Base-by-base conservation (phyloP, 2,888 invertebrate species). In the Callyntrura sp. region DNA sequence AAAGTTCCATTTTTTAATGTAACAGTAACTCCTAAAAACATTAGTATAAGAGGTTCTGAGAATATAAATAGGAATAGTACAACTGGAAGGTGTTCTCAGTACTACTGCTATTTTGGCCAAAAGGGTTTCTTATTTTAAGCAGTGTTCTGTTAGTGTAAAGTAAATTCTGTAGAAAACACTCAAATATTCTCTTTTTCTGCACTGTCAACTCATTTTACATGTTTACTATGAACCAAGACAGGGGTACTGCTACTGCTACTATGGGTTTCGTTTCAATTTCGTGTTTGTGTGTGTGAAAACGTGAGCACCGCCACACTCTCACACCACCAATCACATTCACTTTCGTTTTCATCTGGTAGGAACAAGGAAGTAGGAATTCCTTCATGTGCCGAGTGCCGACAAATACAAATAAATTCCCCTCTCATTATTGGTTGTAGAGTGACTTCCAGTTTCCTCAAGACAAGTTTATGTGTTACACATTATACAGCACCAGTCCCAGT, bases 131-230 rank as follows among this genome's bases (percentile, higher is more conserved):
- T 4, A 35, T 2, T 35, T 35, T 35, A 35, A 35, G 6, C 35
- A 35, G 6, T 4, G 35, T 35, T 35, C 35, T 35, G 35, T 35
- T 35, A 35, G 35, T 35, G 35, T 35, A 35, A 35, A 35, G 35
- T 4, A 35, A 6, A 6, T 6, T 2, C 35, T 35, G 6, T 35
- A 35, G 35, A 35, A 35, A 4, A 6, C 70, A 57, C 68, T 89
- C 85, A 89, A 89, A 84, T 85, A 89, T 89, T 89, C 85, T 89
- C 89, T 89, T 85, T 85, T 68, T 89, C 65, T 70, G 73, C 28
- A 28, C 78, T 78, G 28, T 43, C 23, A 85, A 2, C 62, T 45
- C 57, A 70, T 23, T 78, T 78, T 79, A 79, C n/a, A 20, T 86
- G 76, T 86, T 17, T 62, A 78, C 76, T 81, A 85, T 55, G 35